These are phyloP conservation scores for Gallinago solitaria DNA, from an alignment of 2,797 vertebrate genomes.

Conservation along the genomic window DNA sequence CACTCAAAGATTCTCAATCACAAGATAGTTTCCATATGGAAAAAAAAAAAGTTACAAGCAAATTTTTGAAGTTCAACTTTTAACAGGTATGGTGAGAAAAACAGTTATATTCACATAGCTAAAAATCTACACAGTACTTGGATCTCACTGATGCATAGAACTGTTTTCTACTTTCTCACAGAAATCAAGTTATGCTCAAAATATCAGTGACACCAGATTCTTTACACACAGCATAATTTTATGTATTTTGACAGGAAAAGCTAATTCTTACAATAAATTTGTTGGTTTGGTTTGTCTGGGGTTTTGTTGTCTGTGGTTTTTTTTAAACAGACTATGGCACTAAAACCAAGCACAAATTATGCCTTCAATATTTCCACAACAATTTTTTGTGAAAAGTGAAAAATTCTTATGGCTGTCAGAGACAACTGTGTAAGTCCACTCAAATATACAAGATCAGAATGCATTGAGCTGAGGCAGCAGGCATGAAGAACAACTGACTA, in stretches of 20 bases:
- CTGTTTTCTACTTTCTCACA: neutral
- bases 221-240: neutral
- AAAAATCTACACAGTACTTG: neutral
- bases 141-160: neutral
- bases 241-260: neutral
- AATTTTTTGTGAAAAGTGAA: neutral
- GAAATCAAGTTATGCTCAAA: neutral
- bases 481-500: neutral
- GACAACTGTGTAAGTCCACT: neutral
- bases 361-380: neutral
- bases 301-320: no score
- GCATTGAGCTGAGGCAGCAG: neutral
- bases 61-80: neutral
- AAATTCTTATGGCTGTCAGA: neutral
- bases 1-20: neutral
- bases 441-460: neutral
- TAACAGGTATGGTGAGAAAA: neutral
- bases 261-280: neutral
- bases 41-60: neutral
- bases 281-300: no score
- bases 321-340: neutral
- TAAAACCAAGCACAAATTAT: neutral
- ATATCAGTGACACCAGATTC: neutral
- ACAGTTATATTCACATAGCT: neutral
- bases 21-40: neutral